Evolutionary conservation across 2,888 invertebrate species (phyloP), one percentile per base, ranked within the genome.

Genomic region (Piscicola geometra): DNA sequence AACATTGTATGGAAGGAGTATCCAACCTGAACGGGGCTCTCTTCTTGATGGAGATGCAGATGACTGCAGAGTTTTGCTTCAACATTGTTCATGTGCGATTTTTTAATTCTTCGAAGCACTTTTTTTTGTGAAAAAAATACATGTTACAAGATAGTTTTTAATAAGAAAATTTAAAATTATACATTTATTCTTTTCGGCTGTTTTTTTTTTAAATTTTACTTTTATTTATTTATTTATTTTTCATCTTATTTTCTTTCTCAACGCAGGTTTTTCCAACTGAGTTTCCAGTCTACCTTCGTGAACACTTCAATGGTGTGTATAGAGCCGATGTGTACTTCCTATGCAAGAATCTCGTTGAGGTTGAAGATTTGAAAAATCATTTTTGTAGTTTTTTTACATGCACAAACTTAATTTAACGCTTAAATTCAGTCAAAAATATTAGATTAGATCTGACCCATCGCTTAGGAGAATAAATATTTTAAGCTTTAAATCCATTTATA

Each of bases 21-120:
- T 80, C 79, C 80, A 82, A 82, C 80, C 80, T 83, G 75, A 83
- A 83, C 71, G 83, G 83, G 5, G 81, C 81, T n/a, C 78, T 84
- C 71, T 83, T 83, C 73, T 80, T 84, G 9, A 76, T 82, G 73
- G 78, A 82, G 71, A 82, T 80, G 71, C 82, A 83, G 74, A 80
- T 82, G 76, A 94, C 94, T 5, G 94, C 95, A 86, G 93, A 93
- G 82, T 94, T 94, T 85, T 90, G 94, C n/a, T 94, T 94, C 83
- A 93, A 94, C 78, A 95, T 96, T 64, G 91, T 95, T 76, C n/a
- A n/a, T n/a, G n/a, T n/a, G n/a, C n/a, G 15, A 66, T 66, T 12
- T 15, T 21, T 15, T 5, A 56, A 5, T 9, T 56, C 21, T 18
- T 18, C 9, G n/a, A n/a, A n/a, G n/a, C n/a, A n/a, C n/a, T n/a